phyloP scores from a whole-genome alignment of 2,797 vertebrate species.

The Trematomus bernacchii region DNA sequence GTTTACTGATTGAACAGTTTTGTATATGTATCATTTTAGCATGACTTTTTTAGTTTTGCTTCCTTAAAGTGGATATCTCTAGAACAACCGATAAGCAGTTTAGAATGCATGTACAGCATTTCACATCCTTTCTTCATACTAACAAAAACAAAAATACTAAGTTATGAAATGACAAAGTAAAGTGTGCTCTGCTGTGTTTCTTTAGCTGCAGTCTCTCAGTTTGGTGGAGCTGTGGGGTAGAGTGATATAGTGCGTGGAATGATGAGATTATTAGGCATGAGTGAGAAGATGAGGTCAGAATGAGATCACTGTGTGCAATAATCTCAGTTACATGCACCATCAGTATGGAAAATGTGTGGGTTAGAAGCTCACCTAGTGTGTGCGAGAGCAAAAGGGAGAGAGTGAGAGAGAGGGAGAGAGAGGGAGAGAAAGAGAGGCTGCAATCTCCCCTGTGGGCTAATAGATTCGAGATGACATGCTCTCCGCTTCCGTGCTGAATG shows the following conservation, averaged over 20 bases:
- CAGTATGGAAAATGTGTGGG: constrained; percentile 79
- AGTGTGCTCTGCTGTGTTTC: neutral
- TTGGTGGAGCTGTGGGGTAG: constrained; percentile 34
- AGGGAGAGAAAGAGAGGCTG: constrained; percentile 76
- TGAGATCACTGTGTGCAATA: constrained; percentile 80
- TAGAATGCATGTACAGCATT: too few species aligned
- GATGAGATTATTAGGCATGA: constrained; percentile 85
- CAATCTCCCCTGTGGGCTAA: constrained; percentile 94
- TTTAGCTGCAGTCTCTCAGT: constrained; percentile 15
- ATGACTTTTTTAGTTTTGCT: too few species aligned
- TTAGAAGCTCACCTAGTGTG: constrained; percentile 74
- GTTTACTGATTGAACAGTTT: too few species aligned
- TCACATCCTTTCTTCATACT: too few species aligned
- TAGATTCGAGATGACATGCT: constrained; percentile 95
- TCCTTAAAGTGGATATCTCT: too few species aligned
- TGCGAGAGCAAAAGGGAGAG: constrained; percentile 28
- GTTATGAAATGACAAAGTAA: too few species aligned
- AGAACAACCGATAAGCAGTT: too few species aligned
- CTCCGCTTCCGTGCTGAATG: constrained; percentile 92
- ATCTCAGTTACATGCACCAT: constrained; percentile 87
- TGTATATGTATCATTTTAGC: too few species aligned
- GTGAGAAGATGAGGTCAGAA: constrained; percentile 79
- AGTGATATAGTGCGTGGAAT: constrained; percentile 74
- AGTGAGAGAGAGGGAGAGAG: constrained; percentile 11
- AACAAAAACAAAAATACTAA: too few species aligned